Evolutionary conservation across 2,888 invertebrate genomes (phyloP).

Genomic region (Abrostola tripartita): DNA sequence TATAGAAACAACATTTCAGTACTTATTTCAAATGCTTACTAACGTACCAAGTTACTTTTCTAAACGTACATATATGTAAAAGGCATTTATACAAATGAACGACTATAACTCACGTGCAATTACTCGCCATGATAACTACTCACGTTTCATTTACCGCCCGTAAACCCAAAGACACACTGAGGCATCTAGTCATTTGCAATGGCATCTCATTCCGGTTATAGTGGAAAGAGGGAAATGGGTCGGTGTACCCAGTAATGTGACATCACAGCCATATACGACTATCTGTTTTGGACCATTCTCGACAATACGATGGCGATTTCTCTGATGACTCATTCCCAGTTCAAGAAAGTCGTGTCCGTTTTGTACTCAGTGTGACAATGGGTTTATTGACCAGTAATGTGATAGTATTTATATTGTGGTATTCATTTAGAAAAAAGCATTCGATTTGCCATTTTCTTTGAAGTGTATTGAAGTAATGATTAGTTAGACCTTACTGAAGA

Average conservation of each 20-base stretch:
- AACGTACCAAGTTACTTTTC: not conserved
- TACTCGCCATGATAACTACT: not conserved
- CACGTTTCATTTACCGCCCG: not conserved
- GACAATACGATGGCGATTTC: conserved; percentile 46
- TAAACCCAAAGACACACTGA: conserved; percentile 12
- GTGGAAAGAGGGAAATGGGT: conserved; percentile 18
- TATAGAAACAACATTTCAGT: no score
- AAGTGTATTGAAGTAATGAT: no score
- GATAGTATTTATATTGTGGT: no score
- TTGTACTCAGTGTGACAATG: conserved; percentile 41
- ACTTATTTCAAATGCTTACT: no score
- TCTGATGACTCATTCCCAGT: conserved; percentile 50
- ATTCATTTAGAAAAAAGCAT: no score
- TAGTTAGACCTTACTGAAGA: no score
- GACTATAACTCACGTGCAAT: not conserved
- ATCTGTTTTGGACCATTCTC: conserved; percentile 30
- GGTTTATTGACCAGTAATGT: conserved; percentile 46
- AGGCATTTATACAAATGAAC: not conserved
- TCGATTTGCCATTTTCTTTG: no score
- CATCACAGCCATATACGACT: conserved; percentile 18
- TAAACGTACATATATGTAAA: not conserved
- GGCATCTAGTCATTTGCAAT: conserved; percentile 7
- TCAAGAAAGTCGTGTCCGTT: conserved; percentile 40
- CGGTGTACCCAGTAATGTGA: conserved; percentile 22
- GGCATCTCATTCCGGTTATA: conserved; percentile 17